A percentile compares a stretch with the other conserved stretches of the same genome.
Evolutionary conservation across 2,888 invertebrate species (phyloP).

Genomic region (Drosophila subquinaria): DNA sequence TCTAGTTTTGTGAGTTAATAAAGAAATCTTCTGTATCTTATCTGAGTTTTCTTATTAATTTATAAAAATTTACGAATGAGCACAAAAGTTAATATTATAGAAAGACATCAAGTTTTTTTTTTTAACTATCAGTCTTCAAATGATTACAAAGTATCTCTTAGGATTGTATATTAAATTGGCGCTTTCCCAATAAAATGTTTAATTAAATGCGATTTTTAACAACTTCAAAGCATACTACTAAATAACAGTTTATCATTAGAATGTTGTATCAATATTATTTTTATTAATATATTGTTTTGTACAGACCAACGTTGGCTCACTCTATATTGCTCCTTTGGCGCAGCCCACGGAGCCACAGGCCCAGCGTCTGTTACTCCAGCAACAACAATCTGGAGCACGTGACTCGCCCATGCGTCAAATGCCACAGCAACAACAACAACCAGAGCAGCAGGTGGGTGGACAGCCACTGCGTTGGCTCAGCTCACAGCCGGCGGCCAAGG

Average conservation of each 20-base stretch:
- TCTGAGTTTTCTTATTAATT: no score
- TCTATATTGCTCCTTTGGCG: constrained; percentile 87
- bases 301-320: constrained; percentile 86
- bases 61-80: no score
- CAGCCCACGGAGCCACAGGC: constrained; percentile 81
- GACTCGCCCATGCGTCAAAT: constrained; percentile 87
- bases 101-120: no score
- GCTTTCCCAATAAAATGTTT: no score
- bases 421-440: constrained; percentile 82
- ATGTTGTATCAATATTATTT: no score
- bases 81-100: no score
- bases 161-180: no score
- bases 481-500: constrained; percentile 76
- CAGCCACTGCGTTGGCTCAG: constrained; percentile 82
- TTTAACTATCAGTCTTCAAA: no score
- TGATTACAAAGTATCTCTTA: neutral
- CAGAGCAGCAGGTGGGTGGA: constrained; percentile 72
- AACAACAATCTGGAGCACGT: constrained; percentile 70
- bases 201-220: no score
- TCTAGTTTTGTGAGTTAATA: neutral
- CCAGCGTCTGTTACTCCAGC: constrained; percentile 83
- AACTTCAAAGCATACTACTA: no score
- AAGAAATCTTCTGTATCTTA: neutral
- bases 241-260: no score
- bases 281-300: no score